These are phyloP conservation scores for Mactra quadrangularis DNA, from an alignment of 1,140 invertebrate genomes.

Conservation along the genomic window DNA sequence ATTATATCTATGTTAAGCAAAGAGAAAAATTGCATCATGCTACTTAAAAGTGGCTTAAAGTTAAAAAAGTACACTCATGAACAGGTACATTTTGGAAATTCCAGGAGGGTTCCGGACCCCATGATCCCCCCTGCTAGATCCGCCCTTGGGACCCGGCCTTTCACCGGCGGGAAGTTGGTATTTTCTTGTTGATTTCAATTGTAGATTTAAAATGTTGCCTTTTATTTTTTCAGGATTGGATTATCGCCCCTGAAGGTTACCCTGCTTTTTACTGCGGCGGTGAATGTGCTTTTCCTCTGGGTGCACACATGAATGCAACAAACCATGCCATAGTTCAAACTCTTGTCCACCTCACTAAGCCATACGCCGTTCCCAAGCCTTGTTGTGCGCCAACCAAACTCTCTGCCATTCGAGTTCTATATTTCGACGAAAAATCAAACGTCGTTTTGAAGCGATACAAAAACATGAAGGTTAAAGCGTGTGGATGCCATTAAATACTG, in stretches of 20 bases:
- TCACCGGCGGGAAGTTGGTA: too few relatives aligned
- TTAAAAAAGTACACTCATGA: too few relatives aligned
- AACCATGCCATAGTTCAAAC: conserved; percentile 89
- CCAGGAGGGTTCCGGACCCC: too few relatives aligned
- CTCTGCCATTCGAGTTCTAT: conserved; percentile 87
- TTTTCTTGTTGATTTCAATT: too few relatives aligned
- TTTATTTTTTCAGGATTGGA: conserved; percentile 85
- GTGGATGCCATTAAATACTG: conserved; percentile 87
- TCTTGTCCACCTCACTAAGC: conserved; percentile 87
- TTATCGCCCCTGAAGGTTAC: conserved; percentile 87
- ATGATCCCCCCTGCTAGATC: too few relatives aligned
- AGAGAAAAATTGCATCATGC: too few relatives aligned
- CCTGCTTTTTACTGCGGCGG: conserved; percentile 88
- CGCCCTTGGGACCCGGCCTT: too few relatives aligned
- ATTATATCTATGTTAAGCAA: too few relatives aligned
- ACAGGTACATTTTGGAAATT: too few relatives aligned
- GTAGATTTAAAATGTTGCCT: too few relatives aligned
- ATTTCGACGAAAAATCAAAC: conserved; percentile 87
- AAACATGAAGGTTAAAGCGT: conserved; percentile 88
- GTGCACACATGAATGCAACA: conserved; percentile 86
- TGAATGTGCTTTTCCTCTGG: conserved; percentile 86
- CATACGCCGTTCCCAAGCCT: conserved; percentile 85
- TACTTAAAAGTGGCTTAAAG: too few relatives aligned
- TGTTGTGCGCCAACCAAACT: conserved; percentile 89
- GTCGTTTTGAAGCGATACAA: conserved; percentile 88